Evolutionary conservation across 2,113 vertebrate genomes (phyloP).

Genomic region (Daboia siamensis): DNA sequence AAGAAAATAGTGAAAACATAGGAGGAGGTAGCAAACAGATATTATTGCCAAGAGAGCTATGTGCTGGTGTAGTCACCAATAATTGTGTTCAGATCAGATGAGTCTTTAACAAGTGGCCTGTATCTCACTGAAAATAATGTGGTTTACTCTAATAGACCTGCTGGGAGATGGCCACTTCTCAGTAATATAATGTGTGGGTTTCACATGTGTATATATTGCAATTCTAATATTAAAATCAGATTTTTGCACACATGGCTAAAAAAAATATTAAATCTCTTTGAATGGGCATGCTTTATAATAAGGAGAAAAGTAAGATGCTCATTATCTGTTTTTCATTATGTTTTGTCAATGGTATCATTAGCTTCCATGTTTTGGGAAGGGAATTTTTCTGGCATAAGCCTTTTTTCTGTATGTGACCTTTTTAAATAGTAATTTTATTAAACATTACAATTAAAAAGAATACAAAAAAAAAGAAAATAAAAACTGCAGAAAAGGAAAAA

Average conservation of each 20-base stretch:
- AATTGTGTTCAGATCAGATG: not conserved
- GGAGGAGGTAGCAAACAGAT: not conserved
- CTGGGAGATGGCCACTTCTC: not conserved
- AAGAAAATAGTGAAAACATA: not conserved
- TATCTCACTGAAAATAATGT: not conserved
- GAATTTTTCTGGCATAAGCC: not conserved
- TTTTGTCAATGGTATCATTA: not conserved
- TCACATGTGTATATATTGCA: not conserved
- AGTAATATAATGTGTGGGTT: not conserved
- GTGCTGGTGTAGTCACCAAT: not conserved
- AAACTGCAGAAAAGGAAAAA: not conserved
- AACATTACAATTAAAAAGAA: not conserved
- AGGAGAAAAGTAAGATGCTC: not conserved
- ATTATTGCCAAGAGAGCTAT: not conserved
- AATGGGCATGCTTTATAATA: not conserved
- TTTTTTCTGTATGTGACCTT: not conserved
- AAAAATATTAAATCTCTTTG: not conserved
- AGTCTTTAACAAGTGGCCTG: not conserved
- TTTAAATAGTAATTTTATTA: not conserved
- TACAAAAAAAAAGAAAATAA: not conserved
- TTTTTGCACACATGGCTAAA: not conserved
- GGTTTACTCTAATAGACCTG: not conserved
- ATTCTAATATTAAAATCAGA: not conserved
- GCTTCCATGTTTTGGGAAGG: not conserved
- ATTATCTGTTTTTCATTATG: not conserved